Percentiles rank a stretch among this genome's conserved stretches.
Conservation (phyloP, 1,140 invertebrate species). For the Sarcophaga peregrina region DNA sequence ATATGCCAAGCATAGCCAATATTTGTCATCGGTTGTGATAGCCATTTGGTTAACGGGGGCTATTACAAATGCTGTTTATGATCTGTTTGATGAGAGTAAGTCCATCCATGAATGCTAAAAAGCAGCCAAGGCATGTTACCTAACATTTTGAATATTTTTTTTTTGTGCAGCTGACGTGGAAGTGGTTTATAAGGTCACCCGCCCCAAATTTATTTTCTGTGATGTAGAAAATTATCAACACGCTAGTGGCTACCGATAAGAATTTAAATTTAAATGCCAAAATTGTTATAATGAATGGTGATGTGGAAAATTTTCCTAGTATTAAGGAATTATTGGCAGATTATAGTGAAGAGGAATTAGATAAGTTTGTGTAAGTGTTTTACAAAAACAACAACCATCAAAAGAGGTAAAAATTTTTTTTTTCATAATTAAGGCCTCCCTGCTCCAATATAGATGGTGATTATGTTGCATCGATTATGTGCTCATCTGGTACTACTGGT, state of each 20-base stretch:
- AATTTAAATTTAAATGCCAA: slow-evolving; percentile 50
- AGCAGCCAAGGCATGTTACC: background rate
- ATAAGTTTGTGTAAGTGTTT: background rate
- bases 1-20: slow-evolving; percentile 54
- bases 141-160: background rate
- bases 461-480: no score
- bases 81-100: slow-evolving; percentile 54
- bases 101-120: no score
- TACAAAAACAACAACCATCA: no score
- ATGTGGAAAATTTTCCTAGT: slow-evolving; percentile 53
- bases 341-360: background rate
- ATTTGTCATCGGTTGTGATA: slow-evolving; percentile 56
- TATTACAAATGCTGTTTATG: slow-evolving; percentile 58
- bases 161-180: slow-evolving; percentile 55
- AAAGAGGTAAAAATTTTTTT: background rate
- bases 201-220: slow-evolving; percentile 61
- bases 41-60: slow-evolving; percentile 55
- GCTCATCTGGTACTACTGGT: slow-evolving; percentile 79
- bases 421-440: slow-evolving; percentile 50
- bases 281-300: slow-evolving; percentile 54
- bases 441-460: slow-evolving; percentile 54
- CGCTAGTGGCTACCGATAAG: slow-evolving; percentile 48
- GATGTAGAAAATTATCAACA: slow-evolving; percentile 55
- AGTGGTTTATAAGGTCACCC: slow-evolving; percentile 57
- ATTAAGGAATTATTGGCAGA: slow-evolving; percentile 47